Conservation (phyloP, 2,797 vertebrate species). For the Molossus alvarezi region DNA sequence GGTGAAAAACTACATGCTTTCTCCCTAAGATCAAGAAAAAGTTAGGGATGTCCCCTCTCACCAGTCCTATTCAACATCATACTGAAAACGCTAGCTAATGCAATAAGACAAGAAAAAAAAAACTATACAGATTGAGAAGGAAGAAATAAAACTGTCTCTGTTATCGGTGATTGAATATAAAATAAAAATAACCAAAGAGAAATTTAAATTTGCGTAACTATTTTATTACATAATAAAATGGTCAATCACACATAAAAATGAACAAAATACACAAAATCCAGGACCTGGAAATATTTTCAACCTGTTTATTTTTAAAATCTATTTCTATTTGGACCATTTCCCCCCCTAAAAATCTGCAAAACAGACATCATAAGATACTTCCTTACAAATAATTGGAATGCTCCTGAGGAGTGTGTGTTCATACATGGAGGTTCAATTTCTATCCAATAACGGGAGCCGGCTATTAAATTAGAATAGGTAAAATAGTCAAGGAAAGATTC, state of each 20-base stretch:
- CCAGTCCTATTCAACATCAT: neutral
- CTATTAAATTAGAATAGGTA: neutral
- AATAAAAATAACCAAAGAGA: neutral
- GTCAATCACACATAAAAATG: neutral
- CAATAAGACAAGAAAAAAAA: neutral
- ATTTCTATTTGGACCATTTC: neutral
- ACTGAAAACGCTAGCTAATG: neutral
- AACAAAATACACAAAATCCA: neutral
- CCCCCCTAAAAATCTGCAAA: neutral
- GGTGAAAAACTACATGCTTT: neutral
- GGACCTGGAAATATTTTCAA: neutral
- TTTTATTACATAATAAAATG: neutral
- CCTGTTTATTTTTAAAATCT: neutral
- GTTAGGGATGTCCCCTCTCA: neutral
- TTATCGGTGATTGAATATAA: neutral
- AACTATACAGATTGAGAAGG: neutral
- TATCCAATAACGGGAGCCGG: neutral
- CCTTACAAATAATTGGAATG: conserved; percentile 35
- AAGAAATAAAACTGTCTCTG: neutral
- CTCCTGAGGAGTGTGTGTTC: neutral
- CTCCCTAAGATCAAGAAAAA: neutral
- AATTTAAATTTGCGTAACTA: neutral
- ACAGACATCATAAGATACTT: conserved; percentile 4
- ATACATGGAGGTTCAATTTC: neutral
- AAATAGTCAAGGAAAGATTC: neutral